Evolutionary conservation across 2,888 invertebrate species (phyloP).

Genomic region (Hydrotaea cyrtoneurina): DNA sequence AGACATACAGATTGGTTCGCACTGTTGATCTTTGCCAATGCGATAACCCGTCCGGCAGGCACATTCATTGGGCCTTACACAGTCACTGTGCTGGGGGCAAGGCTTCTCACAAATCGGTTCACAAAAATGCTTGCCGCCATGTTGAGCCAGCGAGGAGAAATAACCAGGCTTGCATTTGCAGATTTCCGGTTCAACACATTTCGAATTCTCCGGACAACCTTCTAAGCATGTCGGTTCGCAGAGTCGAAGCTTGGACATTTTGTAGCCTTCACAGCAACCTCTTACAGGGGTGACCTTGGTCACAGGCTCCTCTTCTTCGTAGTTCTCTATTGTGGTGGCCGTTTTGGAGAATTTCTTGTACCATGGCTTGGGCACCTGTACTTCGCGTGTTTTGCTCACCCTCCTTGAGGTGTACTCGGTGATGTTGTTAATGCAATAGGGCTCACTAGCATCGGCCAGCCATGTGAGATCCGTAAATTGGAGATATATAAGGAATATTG

Average conservation of each 20-base stretch:
- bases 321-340: constrained; percentile 66
- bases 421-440: constrained; percentile 51
- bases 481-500: background rate
- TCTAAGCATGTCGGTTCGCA: constrained; percentile 73
- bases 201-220: constrained; percentile 73
- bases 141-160: constrained; percentile 69
- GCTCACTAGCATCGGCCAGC: background rate
- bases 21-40: background rate
- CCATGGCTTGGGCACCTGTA: constrained; percentile 61
- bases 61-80: constrained; percentile 73
- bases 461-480: constrained; percentile 13
- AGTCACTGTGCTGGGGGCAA: constrained; percentile 70
- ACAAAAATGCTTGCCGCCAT: constrained; percentile 71
- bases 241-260: constrained; percentile 67
- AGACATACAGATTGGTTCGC: constrained; percentile 45
- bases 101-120: constrained; percentile 72
- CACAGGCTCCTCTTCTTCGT: constrained; percentile 69
- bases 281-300: constrained; percentile 65
- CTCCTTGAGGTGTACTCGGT: constrained; percentile 51
- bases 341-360: constrained; percentile 68
- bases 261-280: constrained; percentile 73
- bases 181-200: constrained; percentile 73
- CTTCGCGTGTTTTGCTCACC: constrained; percentile 71
- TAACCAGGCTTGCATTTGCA: constrained; percentile 74
- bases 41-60: constrained; percentile 71